Base-by-base conservation (phyloP, 64 coral and sea anemone species). In the Acropora yongei region DNA sequence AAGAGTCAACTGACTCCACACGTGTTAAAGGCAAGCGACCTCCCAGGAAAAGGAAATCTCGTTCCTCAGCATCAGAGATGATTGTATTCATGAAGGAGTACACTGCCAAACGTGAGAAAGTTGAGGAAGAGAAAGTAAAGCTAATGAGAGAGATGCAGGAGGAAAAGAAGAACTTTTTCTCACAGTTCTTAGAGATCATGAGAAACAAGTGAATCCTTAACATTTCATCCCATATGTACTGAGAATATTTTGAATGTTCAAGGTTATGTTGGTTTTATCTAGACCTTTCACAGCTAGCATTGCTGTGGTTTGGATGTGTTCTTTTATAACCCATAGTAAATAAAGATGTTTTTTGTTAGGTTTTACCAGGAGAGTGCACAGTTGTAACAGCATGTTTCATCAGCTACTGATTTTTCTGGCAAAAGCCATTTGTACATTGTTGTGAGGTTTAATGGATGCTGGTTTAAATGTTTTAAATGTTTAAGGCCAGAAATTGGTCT, bases 31-130 rank as follows among this genome's bases (percentile, higher is more conserved):
- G 65, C 17, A 68, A 68, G 9, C 65, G 65, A 68, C 65, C 65
- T 16, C 9, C 65, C 8, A 68, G 65, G 65, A 68, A 68, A 68
- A 68, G 65, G 1, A 86, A 47, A 86, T 69, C 61, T 43, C 68
- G 67, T 9, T 86, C 82, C 0, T 86, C 82, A 14, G 82, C 82
- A 19, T 44, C 82, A 6, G 82, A 86, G 65, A 86, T 86, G 82
- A 41, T 86, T 11, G 11, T 5, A 48, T 68, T 86, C 5, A 60
- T 86, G 45, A 4, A 71, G 67, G 82, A 86, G 47, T 68, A 71
- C 44, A 60, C 68, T 69, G 63, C 16, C 11, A 8, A 86, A 71
- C 68, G 47, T 69, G 63, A 86, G 71, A 63, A 86, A 50, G 67
- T 41, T 0, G 82, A 86, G 71, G 71, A 69, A 60, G 71, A 86